phyloP scores from a whole-genome alignment of 2,888 invertebrate species.

The Deilephila porcellus region DNA sequence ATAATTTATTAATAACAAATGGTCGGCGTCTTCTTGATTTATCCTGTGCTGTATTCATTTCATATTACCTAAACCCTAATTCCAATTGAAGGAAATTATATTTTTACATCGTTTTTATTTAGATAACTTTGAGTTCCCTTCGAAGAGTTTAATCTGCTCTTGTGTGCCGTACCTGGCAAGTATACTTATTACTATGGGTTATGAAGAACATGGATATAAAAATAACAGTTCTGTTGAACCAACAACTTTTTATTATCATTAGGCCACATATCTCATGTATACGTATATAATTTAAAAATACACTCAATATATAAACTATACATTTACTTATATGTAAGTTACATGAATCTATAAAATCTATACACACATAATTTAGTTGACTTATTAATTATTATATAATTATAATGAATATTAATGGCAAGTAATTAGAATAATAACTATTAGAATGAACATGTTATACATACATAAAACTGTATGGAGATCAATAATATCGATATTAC shows the following conservation, averaged over 20 bases:
- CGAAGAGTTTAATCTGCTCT: no score
- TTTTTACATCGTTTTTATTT: no score
- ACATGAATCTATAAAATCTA: conserved; percentile 10
- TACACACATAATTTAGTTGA: neutral
- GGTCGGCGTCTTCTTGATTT: no score
- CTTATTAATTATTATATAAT: neutral
- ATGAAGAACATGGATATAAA: neutral
- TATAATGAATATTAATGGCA: conserved; percentile 8
- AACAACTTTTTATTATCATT: conserved; percentile 15
- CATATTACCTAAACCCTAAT: no score
- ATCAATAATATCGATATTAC: neutral
- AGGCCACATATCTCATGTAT: conserved; percentile 5
- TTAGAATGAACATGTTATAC: neutral
- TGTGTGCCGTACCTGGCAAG: no score
- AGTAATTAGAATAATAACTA: conserved; percentile 10
- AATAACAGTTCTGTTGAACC: neutral
- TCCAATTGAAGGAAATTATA: no score
- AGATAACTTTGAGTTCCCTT: no score
- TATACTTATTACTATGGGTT: neutral
- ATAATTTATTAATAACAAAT: no score
- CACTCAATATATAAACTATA: conserved; percentile 9
- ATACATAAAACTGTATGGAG: conserved; percentile 26
- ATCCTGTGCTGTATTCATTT: no score
- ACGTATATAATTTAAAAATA: conserved; percentile 6
- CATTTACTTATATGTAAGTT: neutral